phyloP scores from a whole-genome alignment of 2,888 invertebrate species.

The Aricia artaxerxes region DNA sequence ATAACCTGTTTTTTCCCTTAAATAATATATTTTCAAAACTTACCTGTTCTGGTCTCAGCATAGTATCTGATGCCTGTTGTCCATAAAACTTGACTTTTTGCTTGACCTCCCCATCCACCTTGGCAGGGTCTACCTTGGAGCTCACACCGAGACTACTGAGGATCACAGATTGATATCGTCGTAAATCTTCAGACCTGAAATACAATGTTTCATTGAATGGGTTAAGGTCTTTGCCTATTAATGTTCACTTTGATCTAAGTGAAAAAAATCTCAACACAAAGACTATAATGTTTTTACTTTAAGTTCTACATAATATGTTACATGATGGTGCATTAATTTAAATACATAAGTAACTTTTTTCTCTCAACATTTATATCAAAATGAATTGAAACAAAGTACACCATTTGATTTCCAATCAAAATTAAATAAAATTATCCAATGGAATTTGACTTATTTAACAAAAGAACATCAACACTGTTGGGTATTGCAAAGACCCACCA shows the following conservation, averaged over 20 bases:
- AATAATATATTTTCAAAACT: constrained; percentile 31
- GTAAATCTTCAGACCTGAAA: constrained; percentile 83
- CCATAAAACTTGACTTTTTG: constrained; percentile 91
- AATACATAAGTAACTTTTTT: too few species aligned
- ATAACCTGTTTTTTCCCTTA: too few species aligned
- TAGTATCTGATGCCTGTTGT: constrained; percentile 88
- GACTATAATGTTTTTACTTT: too few species aligned
- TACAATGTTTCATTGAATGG: not conserved
- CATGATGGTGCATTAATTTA: too few species aligned
- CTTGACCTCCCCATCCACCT: constrained; percentile 87
- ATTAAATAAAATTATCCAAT: too few species aligned
- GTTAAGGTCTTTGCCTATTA: not conserved
- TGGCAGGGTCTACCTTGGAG: constrained; percentile 87
- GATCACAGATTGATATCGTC: constrained; percentile 91
- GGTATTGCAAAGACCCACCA: not conserved
- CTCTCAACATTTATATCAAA: too few species aligned
- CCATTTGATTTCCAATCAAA: too few species aligned
- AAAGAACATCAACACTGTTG: too few species aligned
- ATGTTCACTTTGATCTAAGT: too few species aligned
- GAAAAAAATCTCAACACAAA: not conserved
- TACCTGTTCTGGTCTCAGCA: constrained; percentile 89
- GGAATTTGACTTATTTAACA: too few species aligned
- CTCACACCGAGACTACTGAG: constrained; percentile 87
- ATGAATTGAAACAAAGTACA: too few species aligned
- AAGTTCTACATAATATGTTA: too few species aligned